Evolutionary conservation across 2,113 vertebrate genomes (phyloP), one percentile per base, ranked within the genome.

Genomic region (Gadus chalcogrammus): DNA sequence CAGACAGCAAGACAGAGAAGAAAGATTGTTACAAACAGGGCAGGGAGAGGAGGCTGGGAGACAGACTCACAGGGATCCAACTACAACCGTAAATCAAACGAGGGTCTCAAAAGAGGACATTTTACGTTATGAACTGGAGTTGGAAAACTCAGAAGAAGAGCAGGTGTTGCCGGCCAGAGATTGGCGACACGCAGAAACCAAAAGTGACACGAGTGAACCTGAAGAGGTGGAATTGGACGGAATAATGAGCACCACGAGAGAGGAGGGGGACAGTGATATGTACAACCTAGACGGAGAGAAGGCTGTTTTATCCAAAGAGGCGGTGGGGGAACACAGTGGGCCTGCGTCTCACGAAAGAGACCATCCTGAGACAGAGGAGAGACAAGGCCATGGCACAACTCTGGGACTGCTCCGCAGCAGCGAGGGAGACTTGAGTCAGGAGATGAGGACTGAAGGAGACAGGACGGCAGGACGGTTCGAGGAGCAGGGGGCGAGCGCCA

Each of bases 201-300:
- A 74, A 75, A 76, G 84, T 3, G 74, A 82, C 73, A 24, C 15
- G 28, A 42, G 73, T 0, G 83, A 81, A 38, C 42, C 8, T 48
- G 85, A 82, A 17, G 77, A 84, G 0, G 48, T 13, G 4, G 87
- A 88, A 28, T 87, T 88, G 12, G 56, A 88, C 65, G 68, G 63
- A 38, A 87, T 88, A n/a, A 88, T 87, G 70, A 78, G 80, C 76
- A 79, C 83, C 84, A 87, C 90, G 81, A 70, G 84, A 67, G 77
- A 20, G 65, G 83, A 85, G 8, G 16, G 83, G 88, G 56, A 86
- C 83, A 78, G 76, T 84, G 31, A 64, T 16, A 13, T n/a, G 15
- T 9, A 58, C 55, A 17, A 0, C 11, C 3, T 17, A 4, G 38
- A 18, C 27, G 5, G 2, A 16, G 56, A 9, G 0, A 3, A 17